Conservation (phyloP, 2,113 vertebrate species). For the Columba livia region DNA sequence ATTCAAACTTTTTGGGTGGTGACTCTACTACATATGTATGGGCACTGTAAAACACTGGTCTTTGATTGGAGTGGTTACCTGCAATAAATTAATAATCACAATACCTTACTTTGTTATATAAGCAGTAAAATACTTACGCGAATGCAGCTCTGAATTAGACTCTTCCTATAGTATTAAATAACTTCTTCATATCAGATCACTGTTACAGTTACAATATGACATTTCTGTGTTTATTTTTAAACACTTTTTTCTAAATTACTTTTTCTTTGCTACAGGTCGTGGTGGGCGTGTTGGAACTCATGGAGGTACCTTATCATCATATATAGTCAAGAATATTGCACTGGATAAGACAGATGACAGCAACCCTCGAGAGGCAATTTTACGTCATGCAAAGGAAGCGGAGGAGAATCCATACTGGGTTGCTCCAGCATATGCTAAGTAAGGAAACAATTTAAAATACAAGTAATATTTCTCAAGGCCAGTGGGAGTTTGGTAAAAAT, state of each 20-base stretch:
- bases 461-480: background rate
- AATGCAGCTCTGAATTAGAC: background rate
- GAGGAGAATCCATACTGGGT: conserved; percentile 95
- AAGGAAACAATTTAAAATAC: conserved; percentile 56
- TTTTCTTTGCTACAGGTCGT: conserved; percentile 77
- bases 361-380: conserved; percentile 94
- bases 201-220: background rate
- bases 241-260: background rate
- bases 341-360: conserved; percentile 96
- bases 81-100: background rate
- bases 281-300: conserved; percentile 95
- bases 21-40: accelerated
- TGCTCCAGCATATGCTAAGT: conserved; percentile 90
- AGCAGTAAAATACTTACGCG: background rate
- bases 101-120: background rate
- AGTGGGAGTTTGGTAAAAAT: background rate
- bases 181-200: background rate
- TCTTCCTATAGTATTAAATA: background rate
- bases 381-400: conserved; percentile 91
- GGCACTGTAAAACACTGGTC: background rate
- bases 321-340: conserved; percentile 98
- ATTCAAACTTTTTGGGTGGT: background rate
- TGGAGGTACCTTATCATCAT: conserved; percentile 93
- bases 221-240: background rate
- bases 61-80: background rate